Base-by-base conservation (phyloP, 2,797 vertebrate genomes). In the Mus caroli region DNA sequence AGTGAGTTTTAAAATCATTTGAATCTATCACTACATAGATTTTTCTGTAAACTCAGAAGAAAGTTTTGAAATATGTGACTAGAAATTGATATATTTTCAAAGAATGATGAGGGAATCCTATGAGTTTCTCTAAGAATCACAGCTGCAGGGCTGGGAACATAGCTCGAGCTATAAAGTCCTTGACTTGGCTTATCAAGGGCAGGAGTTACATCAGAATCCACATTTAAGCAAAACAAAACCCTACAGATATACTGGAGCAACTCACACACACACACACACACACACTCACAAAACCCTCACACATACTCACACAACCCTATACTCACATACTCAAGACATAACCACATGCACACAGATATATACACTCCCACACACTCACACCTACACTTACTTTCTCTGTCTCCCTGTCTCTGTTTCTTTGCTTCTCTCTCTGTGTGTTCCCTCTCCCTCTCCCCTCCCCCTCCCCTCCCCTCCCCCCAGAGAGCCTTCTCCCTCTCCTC, bases 51-150 rank as follows among this genome's bases (percentile, higher is more conserved):
- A 52, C 26, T 37, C 3, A 64, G 60, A 50, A 67, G 78, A 87
- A 83, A 43, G 6, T 85, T 78, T 69, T 40, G 6, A 56, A 62
- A 34, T 14, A 43, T 37, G 34, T 31, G 56, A 40, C 43, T 84
- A 84, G 90, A 52, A 87, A 69, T 69, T 15, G 6, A n/a, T 20
- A 15, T 10, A 31, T 94, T 89, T 87, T 50, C 19, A 89, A 96
- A 79, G 20, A 34, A 14, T 50, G 19, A 60, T 20, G 85, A 34
- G 60, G 54, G 40, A 52, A 24, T 54, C 31, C 75, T 31, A 4
- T 5, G 79, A 50, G 6, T 77, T 52, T 52, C 56, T 56, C 78
- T 84, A 80, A 54, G 73, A 88, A 71, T 52, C 26, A 73, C 7
- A 88, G 4, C 64, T 75, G 26, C 14, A 20, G 69, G 26, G 15